A percentile compares a stretch with the other conserved stretches of the same genome.
These are phyloP conservation scores for Strigops habroptila DNA, from an alignment of 2,113 vertebrate species.

Conservation along the genomic window DNA sequence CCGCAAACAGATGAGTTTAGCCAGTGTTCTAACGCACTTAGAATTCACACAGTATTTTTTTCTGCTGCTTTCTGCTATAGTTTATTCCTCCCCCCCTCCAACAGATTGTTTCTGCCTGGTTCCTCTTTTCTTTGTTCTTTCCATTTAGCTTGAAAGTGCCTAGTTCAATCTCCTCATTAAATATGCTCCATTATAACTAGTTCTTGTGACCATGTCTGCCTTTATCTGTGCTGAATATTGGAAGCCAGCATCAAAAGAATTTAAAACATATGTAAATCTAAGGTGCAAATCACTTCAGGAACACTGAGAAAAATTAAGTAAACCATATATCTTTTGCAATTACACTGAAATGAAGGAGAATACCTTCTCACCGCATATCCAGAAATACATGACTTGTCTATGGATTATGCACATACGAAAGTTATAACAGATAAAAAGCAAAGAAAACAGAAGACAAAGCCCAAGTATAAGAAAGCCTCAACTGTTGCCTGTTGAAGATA, in stretches of 20 bases:
- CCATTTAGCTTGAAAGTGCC: not conserved
- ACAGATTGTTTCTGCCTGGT: not conserved
- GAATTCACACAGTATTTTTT: not conserved
- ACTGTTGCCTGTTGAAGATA: not conserved
- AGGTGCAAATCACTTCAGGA: not conserved
- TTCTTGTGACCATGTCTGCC: not conserved
- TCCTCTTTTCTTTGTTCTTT: not conserved
- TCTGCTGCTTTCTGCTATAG: not conserved
- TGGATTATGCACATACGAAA: not conserved
- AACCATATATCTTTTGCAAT: not conserved
- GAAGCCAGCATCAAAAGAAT: not conserved
- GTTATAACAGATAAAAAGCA: not conserved
- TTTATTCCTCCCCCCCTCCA: accelerated
- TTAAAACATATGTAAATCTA: not conserved
- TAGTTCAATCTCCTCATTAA: not conserved
- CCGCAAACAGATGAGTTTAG: not conserved
- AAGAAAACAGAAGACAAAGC: not conserved
- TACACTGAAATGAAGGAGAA: not conserved
- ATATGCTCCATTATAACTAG: not conserved
- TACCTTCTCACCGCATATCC: not conserved
- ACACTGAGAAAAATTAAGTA: not conserved
- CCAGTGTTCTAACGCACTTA: not conserved
- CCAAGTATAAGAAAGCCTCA: not conserved
- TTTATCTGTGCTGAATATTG: not conserved
- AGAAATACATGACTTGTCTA: not conserved